phyloP scores from a whole-genome alignment of 2,888 invertebrate species.

The Kryphioiulus occultus region DNA sequence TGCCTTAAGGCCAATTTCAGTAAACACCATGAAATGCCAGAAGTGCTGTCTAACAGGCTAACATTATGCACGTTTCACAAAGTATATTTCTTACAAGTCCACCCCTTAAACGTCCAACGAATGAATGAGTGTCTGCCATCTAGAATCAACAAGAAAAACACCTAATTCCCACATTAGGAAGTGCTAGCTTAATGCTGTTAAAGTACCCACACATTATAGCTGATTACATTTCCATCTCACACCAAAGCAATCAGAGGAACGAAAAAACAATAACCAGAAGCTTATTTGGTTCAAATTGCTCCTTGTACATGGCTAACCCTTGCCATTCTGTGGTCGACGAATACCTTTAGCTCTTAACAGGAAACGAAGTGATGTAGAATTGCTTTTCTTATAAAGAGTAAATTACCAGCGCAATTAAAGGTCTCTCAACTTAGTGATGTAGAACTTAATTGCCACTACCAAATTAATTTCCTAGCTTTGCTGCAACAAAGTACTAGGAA shows the following conservation, averaged over 20 bases:
- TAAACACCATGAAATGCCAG: conserved; percentile 35
- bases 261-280: neutral
- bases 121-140: neutral
- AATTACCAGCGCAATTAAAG: neutral
- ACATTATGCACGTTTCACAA: neutral
- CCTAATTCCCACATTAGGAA: neutral
- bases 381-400: neutral
- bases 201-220: neutral
- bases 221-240: conserved; percentile 24
- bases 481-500: too few relatives aligned
- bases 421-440: neutral
- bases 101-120: neutral
- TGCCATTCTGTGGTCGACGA: conserved; percentile 21
- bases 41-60: neutral
- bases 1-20: conserved; percentile 25
- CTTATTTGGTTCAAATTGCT: conserved; percentile 15
- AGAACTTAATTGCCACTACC: neutral
- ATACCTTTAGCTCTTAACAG: neutral
- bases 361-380: neutral
- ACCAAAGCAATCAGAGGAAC: neutral
- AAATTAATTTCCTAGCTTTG: neutral
- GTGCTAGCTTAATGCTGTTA: neutral
- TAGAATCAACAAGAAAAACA: neutral
- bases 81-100: neutral
- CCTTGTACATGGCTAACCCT: neutral